Conservation (phyloP, 37 sponge, comb jelly and placozoan genomes). For the Haliclona indistincta region DNA sequence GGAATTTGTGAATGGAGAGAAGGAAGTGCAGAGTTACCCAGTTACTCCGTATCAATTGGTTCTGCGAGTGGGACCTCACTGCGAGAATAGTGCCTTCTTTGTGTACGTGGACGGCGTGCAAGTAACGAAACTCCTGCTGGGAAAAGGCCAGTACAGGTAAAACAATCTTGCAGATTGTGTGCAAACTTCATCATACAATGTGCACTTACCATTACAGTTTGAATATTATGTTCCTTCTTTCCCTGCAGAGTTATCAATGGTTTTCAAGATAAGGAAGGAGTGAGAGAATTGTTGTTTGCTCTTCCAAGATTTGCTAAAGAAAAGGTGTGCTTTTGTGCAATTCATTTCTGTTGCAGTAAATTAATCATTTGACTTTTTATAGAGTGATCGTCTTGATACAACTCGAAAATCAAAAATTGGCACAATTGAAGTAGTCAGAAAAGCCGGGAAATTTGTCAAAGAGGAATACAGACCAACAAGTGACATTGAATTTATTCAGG, state of each 20-base stretch:
- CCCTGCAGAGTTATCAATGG: conserved; percentile 43
- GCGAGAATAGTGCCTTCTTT: conserved; percentile 52
- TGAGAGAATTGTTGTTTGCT: conserved; percentile 69
- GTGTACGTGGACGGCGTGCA: conserved; percentile 65
- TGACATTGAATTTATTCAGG: conserved; percentile 45
- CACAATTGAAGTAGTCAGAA: conserved; percentile 45
- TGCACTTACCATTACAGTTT: background rate
- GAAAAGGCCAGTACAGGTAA: conserved; percentile 8
- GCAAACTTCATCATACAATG: background rate
- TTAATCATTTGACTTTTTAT: background rate
- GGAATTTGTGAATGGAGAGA: conserved; percentile 59
- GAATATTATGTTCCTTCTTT: background rate
- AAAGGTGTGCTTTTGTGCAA: conserved; percentile 8
- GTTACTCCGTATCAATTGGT: conserved; percentile 63
- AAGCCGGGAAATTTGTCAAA: conserved; percentile 53
- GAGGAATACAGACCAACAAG: conserved; percentile 54
- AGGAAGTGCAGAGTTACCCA: conserved; percentile 50
- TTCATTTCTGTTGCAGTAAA: background rate
- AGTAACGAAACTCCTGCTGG: conserved; percentile 57
- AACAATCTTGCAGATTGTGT: background rate
- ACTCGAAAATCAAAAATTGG: conserved; percentile 44
- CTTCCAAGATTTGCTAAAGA: conserved; percentile 51
- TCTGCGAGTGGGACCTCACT: conserved; percentile 38
- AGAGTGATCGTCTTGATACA: conserved; percentile 35
- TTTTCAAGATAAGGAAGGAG: conserved; percentile 60